Evolutionary conservation across 2,888 invertebrate genomes (phyloP).

Genomic region (Heteromyza rotundicornis): DNA sequence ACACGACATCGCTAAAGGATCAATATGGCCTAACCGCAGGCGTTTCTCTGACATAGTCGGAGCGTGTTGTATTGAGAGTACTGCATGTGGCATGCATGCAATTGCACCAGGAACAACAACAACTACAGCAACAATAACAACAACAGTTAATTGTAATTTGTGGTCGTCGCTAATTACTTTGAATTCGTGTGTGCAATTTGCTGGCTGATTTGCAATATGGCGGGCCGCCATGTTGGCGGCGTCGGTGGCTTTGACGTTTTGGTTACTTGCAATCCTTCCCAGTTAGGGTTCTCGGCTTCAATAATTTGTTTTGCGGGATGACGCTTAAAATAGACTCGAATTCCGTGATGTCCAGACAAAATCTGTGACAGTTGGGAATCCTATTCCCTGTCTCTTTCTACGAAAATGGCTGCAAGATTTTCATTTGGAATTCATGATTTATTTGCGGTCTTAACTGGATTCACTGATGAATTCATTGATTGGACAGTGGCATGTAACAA

Average conservation of each 20-base stretch:
- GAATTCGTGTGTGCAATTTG: slow-evolving; percentile 9
- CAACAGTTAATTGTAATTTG: slow-evolving; percentile 21
- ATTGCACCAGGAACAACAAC: slow-evolving; percentile 33
- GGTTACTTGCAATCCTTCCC: no score
- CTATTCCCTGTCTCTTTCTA: no score
- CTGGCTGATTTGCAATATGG: not conserved
- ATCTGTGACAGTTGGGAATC: no score
- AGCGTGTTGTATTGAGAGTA: no score
- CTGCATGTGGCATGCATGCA: not conserved
- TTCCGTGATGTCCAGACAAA: no score
- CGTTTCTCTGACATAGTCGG: no score
- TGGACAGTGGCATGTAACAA: not conserved
- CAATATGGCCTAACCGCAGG: no score
- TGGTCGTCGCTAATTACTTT: slow-evolving; percentile 18
- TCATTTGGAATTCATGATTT: not conserved
- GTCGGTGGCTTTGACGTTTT: not conserved
- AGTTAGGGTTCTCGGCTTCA: no score
- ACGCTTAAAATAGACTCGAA: no score
- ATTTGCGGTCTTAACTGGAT: not conserved
- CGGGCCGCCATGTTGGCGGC: not conserved
- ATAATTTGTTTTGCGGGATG: no score
- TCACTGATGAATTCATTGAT: not conserved
- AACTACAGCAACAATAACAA: slow-evolving; percentile 19
- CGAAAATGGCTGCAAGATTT: no score
- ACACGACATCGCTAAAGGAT: no score